Evolutionary conservation across 2,888 invertebrate species (phyloP), one percentile per base, ranked within the genome.

Genomic region (Galerucella calmariensis): DNA sequence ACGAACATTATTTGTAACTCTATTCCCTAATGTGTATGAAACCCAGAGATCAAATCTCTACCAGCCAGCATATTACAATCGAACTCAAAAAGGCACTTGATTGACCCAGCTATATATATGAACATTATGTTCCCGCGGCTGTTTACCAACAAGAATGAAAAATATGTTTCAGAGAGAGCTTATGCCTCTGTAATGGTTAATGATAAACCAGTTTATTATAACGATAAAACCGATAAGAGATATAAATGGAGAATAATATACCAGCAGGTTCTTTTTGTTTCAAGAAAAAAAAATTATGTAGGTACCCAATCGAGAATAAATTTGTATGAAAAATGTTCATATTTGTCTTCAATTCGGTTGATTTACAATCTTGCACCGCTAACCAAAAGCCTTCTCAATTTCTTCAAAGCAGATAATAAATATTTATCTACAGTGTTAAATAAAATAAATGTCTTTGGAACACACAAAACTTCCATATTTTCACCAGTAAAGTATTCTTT

Each of bases 151-250:
- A 68, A 68, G 59, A 68, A 68, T 68, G 68, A 59, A 44, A 58
- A 68, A 68, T 68, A 58, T 59, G 20, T 24, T 68, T 58, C 27
- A 58, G 58, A 68, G 68, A 44, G 68, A 46, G 53, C 44, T 53
- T 68, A 41, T 68, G 58, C 35, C 59, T 58, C 16, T 68, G 58
- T 68, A 59, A 68, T 58, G 68, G 68, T 68, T 68, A 68, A 68
- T 68, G 44, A 68, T 68, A 58, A 68, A 68, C 68, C 58, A 58
- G 68, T 68, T 68, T 27, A 58, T 58, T 41, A 68, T 68, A 58
- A 68, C 24, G 35, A 14, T 58, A 41, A 68, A 58, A 41, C 35
- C 56, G 58, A 61, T 24, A 35, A 61, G 58, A 59, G 35, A 56
- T 16, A 51, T 51, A 66, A 51, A 48, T 27, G 20, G 24, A 48